Percentiles rank a stretch among this genome's conserved stretches.
Conservation (phyloP, 2,888 invertebrate genomes). For the Cylindroiulus punctatus region DNA sequence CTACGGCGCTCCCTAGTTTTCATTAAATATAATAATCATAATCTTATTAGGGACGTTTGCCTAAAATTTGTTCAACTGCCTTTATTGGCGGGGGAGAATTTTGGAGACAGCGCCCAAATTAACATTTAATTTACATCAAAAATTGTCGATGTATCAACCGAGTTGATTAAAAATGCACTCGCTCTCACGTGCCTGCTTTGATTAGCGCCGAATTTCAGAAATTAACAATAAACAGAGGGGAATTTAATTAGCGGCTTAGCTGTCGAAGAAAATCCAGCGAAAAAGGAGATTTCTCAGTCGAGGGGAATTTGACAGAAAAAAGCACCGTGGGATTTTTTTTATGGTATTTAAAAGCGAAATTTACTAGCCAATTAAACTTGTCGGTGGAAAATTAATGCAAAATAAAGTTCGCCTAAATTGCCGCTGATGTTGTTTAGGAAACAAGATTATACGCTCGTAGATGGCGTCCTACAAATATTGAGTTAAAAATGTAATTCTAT, state of each 20-base stretch:
- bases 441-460: too few species aligned
- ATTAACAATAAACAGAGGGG: neutral
- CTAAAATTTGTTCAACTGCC: neutral
- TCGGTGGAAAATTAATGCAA: too few species aligned
- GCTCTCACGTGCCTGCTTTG: neutral
- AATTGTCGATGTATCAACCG: neutral
- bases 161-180: neutral
- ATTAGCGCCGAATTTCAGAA: neutral
- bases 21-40: neutral
- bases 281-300: neutral
- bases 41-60: slow-evolving; percentile 1
- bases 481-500: too few species aligned
- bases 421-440: too few species aligned
- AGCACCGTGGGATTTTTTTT: too few species aligned
- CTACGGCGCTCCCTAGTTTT: neutral
- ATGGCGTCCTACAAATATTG: too few species aligned
- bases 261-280: neutral
- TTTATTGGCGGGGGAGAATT: neutral
- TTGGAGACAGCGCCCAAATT: neutral
- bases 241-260: neutral
- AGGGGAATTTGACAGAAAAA: too few species aligned
- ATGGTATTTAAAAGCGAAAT: too few species aligned
- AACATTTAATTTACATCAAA: slow-evolving; percentile 1
- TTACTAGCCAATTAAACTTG: too few species aligned
- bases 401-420: too few species aligned